Percentiles rank a stretch among this genome's conserved stretches.
Conservation (phyloP, 2,888 invertebrate genomes). For the Nyleta sp. region DNA sequence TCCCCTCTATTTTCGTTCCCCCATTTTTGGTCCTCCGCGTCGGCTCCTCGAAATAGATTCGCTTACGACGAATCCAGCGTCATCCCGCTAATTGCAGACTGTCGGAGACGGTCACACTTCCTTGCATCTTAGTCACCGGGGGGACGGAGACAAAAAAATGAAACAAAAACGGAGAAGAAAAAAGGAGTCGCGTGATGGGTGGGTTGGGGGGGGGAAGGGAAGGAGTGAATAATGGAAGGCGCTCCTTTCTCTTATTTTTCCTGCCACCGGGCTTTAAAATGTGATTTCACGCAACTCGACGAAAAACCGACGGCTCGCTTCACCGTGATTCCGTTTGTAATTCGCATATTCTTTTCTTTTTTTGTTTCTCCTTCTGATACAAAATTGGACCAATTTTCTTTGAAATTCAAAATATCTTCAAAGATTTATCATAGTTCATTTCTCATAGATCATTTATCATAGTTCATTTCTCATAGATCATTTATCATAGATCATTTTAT, state of each 20-base stretch:
- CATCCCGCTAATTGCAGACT: slow-evolving; percentile 45
- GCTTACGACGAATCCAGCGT: slow-evolving; percentile 18
- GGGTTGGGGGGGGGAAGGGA: no score
- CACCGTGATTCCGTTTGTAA: slow-evolving; percentile 24
- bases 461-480: no score
- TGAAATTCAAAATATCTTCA: no score
- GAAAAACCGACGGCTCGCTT: slow-evolving; percentile 29
- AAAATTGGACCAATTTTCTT: no score
- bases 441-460: no score
- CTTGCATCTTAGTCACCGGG: slow-evolving; percentile 37
- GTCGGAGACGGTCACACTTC: slow-evolving; percentile 52
- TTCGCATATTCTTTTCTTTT: background rate
- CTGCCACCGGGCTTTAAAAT: slow-evolving; percentile 16
- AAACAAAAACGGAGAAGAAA: slow-evolving; percentile 7
- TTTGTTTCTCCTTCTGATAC: background rate
- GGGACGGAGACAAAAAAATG: slow-evolving; percentile 9
- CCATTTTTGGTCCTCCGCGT: slow-evolving; percentile 26
- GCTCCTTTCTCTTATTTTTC: slow-evolving; percentile 49
- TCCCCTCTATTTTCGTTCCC: slow-evolving; percentile 39
- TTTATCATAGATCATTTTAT: no score
- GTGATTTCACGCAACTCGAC: slow-evolving; percentile 20
- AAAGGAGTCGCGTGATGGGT: no score
- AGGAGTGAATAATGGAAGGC: slow-evolving; percentile 37
- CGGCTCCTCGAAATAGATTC: slow-evolving; percentile 37
- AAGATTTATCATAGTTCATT: no score